These are phyloP conservation scores for Oscheius onirici DNA, from an alignment of 2,888 invertebrate species.

Conservation along the genomic window DNA sequence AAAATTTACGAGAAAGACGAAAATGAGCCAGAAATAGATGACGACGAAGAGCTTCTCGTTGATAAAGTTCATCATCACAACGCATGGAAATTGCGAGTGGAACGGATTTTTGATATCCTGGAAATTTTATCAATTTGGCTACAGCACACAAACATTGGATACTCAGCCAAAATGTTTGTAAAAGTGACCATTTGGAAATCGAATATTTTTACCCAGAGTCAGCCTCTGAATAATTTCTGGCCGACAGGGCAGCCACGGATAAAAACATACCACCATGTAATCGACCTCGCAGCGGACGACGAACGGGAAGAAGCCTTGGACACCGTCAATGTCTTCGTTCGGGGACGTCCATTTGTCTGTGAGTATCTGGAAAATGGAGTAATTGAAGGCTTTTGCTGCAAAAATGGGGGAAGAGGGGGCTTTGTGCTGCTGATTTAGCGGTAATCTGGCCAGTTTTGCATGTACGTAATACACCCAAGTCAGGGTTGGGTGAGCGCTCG, in stretches of 20 bases:
- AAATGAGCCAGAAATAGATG: slow-evolving; percentile 51
- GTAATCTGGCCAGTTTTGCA: too few species aligned
- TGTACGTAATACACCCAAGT: too few species aligned
- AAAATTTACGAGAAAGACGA: slow-evolving; percentile 36
- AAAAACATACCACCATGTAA: slow-evolving; percentile 19
- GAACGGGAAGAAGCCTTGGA: not conserved
- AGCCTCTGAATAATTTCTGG: not conserved
- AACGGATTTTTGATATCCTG: slow-evolving; percentile 3
- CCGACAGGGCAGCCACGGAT: not conserved
- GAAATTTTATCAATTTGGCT: not conserved
- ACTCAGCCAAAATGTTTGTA: not conserved
- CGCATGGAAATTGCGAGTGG: slow-evolving; percentile 38
- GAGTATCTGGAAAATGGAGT: not conserved
- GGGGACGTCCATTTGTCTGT: not conserved
- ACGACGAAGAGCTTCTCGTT: slow-evolving; percentile 51
- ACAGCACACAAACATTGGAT: not conserved
- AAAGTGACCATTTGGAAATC: too few species aligned
- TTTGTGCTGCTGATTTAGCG: too few species aligned
- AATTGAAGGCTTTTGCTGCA: too few species aligned
- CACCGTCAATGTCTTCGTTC: too few species aligned
- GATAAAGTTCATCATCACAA: slow-evolving; percentile 50
- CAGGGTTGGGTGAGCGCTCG: too few species aligned
- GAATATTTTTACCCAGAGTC: too few species aligned
- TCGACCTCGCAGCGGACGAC: slow-evolving; percentile 32
- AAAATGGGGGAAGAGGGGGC: too few species aligned